Evolutionary conservation across 2,888 invertebrate species (phyloP).

Genomic region (Hypercompe scribonia): DNA sequence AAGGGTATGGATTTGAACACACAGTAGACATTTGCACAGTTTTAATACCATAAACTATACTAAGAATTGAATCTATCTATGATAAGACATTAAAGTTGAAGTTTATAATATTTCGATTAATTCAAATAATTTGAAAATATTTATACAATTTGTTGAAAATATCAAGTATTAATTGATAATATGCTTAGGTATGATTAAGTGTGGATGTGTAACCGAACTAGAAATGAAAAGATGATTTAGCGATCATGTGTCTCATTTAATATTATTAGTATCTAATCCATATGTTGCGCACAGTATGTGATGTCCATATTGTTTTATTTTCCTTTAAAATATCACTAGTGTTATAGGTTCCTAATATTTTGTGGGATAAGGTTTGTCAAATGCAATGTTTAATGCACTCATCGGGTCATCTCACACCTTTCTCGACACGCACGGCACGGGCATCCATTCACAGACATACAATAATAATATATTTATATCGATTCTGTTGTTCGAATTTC

Average conservation of each 20-base stretch:
- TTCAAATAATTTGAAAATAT: too few relatives aligned
- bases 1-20: neutral
- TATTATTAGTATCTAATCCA: constrained; percentile 5
- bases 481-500: constrained; percentile 6
- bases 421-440: constrained; percentile 35
- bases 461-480: neutral
- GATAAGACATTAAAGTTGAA: too few relatives aligned
- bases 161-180: neutral
- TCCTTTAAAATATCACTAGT: neutral
- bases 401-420: constrained; percentile 5
- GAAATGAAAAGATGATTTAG: constrained; percentile 14
- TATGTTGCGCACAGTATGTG: constrained; percentile 9
- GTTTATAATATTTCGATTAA: too few relatives aligned
- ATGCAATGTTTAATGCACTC: constrained; percentile 2
- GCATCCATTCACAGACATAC: constrained; percentile 11
- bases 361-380: constrained; percentile 6
- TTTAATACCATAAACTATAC: too few relatives aligned
- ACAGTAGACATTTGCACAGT: too few relatives aligned
- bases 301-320: neutral
- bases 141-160: neutral
- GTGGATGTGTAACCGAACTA: constrained; percentile 39
- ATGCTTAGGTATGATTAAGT: neutral
- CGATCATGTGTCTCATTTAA: constrained; percentile 1
- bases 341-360: constrained; percentile 4
- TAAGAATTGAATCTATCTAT: too few relatives aligned